Evolutionary conservation across 1,140 invertebrate genomes (phyloP).

Genomic region (Littorina saxatilis): DNA sequence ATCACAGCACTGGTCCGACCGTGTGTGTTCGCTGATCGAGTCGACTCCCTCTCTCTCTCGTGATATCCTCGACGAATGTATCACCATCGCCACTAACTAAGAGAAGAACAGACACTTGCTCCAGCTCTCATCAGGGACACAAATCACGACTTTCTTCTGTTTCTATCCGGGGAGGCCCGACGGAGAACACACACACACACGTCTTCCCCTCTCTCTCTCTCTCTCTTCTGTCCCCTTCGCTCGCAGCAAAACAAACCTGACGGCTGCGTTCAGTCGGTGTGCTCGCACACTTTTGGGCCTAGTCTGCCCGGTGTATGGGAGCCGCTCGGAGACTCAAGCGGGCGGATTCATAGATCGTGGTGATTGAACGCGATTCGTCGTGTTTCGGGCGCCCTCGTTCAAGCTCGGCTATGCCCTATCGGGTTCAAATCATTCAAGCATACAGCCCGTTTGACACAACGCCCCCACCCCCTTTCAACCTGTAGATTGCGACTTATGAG

Average conservation of each 20-base stretch:
- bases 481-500: background rate
- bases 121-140: background rate
- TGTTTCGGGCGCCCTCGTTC: background rate
- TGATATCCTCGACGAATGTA: background rate
- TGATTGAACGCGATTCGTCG: background rate
- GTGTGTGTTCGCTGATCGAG: background rate
- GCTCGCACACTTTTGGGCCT: background rate
- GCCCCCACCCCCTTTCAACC: too few species aligned
- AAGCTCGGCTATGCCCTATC: background rate
- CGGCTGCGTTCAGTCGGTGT: background rate
- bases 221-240: background rate
- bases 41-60: background rate
- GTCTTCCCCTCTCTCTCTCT: background rate
- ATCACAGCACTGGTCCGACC: too few species aligned
- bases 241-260: constrained; percentile 8
- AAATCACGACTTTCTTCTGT: too few species aligned
- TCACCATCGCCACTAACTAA: background rate
- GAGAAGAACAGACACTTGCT: background rate
- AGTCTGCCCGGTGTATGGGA: background rate
- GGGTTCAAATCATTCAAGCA: background rate
- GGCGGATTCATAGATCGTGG: background rate
- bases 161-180: too few species aligned
- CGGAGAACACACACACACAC: background rate
- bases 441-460: background rate
- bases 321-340: background rate